Conservation (phyloP, 2,113 vertebrate genomes). For the Cyanoliseus patagonus region DNA sequence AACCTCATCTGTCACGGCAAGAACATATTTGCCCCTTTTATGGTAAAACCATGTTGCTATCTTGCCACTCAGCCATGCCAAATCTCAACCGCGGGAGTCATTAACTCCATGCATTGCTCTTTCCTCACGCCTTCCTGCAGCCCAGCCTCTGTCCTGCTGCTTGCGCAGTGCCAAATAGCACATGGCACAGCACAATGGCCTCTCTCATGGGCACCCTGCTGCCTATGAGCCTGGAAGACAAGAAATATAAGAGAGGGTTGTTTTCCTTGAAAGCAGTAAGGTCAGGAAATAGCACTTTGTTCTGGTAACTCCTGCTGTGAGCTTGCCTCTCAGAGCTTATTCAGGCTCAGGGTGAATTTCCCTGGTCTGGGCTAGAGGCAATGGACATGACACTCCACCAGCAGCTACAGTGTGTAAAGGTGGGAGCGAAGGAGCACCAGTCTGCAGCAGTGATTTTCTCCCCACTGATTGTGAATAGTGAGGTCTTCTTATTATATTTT, state of each 20-base stretch:
- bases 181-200: fast-evolving
- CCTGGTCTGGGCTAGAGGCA: neutral
- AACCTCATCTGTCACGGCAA: neutral
- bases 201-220: neutral
- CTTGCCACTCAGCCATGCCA: neutral
- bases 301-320: neutral
- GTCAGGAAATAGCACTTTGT: neutral
- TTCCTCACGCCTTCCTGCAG: neutral
- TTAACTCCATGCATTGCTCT: neutral
- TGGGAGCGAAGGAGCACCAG: neutral
- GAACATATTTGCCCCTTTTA: neutral
- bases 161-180: neutral
- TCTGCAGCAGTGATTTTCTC: neutral
- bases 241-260: neutral
- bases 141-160: neutral
- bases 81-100: neutral
- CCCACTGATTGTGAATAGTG: neutral
- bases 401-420: neutral
- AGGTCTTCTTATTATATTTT: neutral
- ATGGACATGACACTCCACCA: neutral
- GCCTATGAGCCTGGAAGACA: neutral
- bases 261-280: neutral
- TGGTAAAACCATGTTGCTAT: neutral
- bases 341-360: neutral
- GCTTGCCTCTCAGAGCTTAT: neutral